Evolutionary conservation across 2,797 vertebrate genomes (phyloP), one percentile per base, ranked within the genome.

Genomic region (Micropoecilia bifurca): DNA sequence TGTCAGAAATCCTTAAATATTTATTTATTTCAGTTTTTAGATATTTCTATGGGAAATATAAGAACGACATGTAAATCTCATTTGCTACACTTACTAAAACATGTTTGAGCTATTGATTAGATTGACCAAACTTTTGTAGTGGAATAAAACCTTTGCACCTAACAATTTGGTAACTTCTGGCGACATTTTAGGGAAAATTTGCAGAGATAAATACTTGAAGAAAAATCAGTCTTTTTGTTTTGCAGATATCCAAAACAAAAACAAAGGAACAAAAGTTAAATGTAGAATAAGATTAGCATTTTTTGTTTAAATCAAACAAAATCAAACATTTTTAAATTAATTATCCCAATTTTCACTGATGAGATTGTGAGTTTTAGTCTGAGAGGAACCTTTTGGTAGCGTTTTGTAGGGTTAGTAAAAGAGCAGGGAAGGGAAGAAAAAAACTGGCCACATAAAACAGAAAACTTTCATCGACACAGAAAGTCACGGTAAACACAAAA

Each of bases 401-500:
- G 9, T 45, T 45, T 45, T 45, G 43, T 45, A 50, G 45, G 22
- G 47, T 80, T 72, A 13, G 41, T 46, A 45, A 71, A 28, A 71
- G 43, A 30, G 41, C 39, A 1, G 6, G 41, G 8, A 66, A 16
- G 13, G 5, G 28, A 63, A 36, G 8, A 33, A 22, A 72, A 53
- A 18, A 69, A 71, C 82, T 73, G 39, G 81, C 50, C 9, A 59
- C 69, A 73, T 41, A 8, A 48, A 14, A 76, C 41, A n/a, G 13
- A 39, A 43, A 61, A 59, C 71, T 28, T n/a, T 71, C 25, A 71
- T n/a, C 43, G 3, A 73, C 41, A 66, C 9, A 47, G 13, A 55
- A 57, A 46, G 78, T 79, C 74, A 89, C 46, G 66, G 16, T 61
- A 63, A 63, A 80, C 46, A 79, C 50, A 74, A 83, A 83, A 85